Base-by-base conservation (phyloP, 1,140 invertebrate genomes). In the Hesperophylax magnus region DNA sequence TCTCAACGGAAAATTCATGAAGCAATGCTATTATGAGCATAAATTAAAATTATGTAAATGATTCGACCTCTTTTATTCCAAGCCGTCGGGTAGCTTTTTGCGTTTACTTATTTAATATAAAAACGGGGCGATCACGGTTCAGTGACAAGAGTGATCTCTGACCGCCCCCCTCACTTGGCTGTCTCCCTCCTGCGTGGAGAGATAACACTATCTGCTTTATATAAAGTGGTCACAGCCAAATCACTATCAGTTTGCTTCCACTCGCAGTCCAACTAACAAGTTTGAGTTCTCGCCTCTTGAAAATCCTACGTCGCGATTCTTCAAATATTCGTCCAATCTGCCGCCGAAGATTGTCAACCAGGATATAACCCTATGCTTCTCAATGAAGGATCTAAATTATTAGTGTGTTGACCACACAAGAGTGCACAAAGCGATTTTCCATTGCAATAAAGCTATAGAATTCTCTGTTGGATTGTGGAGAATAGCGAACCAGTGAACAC, bases 141-240 rank as follows among this genome's bases (percentile, higher is more conserved):
- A 76, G 56, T 76, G 54, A 67, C 67, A 31, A 54, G 61, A 60
- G 58, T 80, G 82, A 83, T 83, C 82, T 83, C 63, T 83, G 82
- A 83, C 79, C 56, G 75, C 82, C 82, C 77, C 82, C 82, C 82
- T 80, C 69, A 76, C 53, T 80, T 27, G 58, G 31, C 34, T 22
- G 9, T 31, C 20, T 54, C 53, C 17, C 20, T 27, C 54, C 24
- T 34, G n/a, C 63, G 47, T 71, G 1, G 34, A 60, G 24, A 63
- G 65, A 76, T 72, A 78, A 74, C 17, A 58, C 27, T 6, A 77
- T 15, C 52, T 11, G 39, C 47, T 58, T 71, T 65, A 67, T 78
- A 78, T 67, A 78, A 78, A 56, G 63, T 24, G 52, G 3, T 7
- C 4, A 53, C 61, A 27, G 24, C 14, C 47, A 8, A 4, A 56